Evolutionary conservation across 2,888 invertebrate species (phyloP).

Genomic region (Diloba caeruleocephala): DNA sequence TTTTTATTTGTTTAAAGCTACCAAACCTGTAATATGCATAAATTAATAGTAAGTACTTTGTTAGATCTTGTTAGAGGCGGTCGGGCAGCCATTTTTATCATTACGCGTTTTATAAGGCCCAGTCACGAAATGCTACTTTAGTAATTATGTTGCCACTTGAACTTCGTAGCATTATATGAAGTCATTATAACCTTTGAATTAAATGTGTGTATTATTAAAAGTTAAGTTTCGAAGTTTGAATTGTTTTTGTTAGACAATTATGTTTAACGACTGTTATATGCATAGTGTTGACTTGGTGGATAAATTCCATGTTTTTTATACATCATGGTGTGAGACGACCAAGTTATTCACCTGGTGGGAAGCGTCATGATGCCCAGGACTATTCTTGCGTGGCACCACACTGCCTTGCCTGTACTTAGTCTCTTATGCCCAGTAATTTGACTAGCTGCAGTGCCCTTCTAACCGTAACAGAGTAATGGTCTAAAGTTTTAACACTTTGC

Average conservation of each 20-base stretch:
- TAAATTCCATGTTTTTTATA: too few relatives aligned
- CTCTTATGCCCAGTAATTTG: too few relatives aligned
- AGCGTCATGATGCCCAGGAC: too few relatives aligned
- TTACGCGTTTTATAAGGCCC: conserved; percentile 63
- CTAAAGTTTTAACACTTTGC: too few relatives aligned
- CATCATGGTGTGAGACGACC: too few relatives aligned
- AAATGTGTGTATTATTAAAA: conserved; percentile 17
- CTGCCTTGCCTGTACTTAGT: too few relatives aligned
- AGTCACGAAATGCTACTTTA: conserved; percentile 63
- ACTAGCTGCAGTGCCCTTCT: too few relatives aligned
- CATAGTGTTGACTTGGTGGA: too few relatives aligned
- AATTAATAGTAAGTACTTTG: conserved; percentile 58
- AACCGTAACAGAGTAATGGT: too few relatives aligned
- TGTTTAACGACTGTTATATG: too few relatives aligned
- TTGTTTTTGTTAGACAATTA: neutral
- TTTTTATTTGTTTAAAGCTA: conserved; percentile 65
- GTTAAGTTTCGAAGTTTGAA: neutral
- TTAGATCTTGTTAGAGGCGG: conserved; percentile 59
- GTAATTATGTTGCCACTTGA: conserved; percentile 44
- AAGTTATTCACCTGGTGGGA: too few relatives aligned
- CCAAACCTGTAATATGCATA: conserved; percentile 60
- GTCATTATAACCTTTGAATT: conserved; percentile 37
- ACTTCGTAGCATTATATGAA: conserved; percentile 35
- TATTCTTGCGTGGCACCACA: too few relatives aligned
- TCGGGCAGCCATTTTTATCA: conserved; percentile 58